Evolutionary conservation across 2,113 vertebrate genomes (phyloP), one percentile per base, ranked within the genome.

Genomic region (Bagarius yarrelli): DNA sequence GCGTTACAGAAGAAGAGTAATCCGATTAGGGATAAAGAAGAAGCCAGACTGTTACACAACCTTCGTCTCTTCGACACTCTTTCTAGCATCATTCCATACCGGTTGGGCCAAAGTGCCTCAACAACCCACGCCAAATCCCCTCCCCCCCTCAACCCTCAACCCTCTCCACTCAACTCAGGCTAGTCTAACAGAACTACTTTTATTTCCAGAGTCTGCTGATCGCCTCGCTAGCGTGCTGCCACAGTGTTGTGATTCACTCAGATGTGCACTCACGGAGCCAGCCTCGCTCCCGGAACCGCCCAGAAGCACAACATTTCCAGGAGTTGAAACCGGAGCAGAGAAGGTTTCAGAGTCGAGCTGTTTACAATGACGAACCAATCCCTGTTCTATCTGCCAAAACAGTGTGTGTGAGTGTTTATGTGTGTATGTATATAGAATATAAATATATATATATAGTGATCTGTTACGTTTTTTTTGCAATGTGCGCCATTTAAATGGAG

Each of bases 261-360:
- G 72, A 67, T 1, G 23, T 57, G 87, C 84, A 80, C 61, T 75
- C n/a, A 12, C 64, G 16, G 30, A 71, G 14, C 50, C 85, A 47
- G 44, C 11, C 85, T 88, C 73, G 59, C 88, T 89, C 88, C 55
- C 84, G 72, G 88, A 88, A 84, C 88, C 93, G 91, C 84, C 88
- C 91, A 88, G 90, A 96, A 97, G 96, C 96, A 99, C 97, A 97
- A 95, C 87, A 89, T 91, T 85, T 90, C 89, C 89, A 87, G 89
- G 88, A 90, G 87, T 88, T 78, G 83, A 81, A 86, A 91, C 78
- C 86, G 88, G 93, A 95, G 92, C 91, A 91, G 89, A 94, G 96
- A 96, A 95, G 93, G 94, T 25, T 60, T 95, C 14, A 21, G 86
- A 82, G 81, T 84, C 83, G 84, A 90, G 88, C 84, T 88, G 91